Conservation (phyloP, 2,113 vertebrate species). For the Clarias magur region DNA sequence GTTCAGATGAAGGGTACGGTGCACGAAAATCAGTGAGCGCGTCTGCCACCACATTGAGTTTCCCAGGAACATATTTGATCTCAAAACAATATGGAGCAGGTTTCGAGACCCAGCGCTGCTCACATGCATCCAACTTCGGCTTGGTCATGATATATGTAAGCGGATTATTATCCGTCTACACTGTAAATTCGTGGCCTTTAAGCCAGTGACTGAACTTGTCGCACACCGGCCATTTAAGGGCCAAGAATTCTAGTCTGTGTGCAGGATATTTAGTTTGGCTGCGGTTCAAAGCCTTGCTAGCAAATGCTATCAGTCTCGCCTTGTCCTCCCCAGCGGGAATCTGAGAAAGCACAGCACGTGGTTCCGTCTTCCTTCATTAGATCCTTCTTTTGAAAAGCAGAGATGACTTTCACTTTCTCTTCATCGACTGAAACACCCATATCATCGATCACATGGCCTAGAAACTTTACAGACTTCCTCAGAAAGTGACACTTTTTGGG, state of each 20-base stretch:
- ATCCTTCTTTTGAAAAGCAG: neutral
- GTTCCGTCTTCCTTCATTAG: slow-evolving; percentile 24
- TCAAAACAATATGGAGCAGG: neutral
- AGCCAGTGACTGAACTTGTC: neutral
- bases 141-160: neutral
- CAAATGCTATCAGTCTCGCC: no score
- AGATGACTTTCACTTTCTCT: slow-evolving; percentile 24
- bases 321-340: no score
- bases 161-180: neutral
- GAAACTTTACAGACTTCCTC: neutral
- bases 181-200: neutral
- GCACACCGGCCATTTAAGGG: neutral
- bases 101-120: neutral
- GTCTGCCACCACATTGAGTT: neutral
- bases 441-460: slow-evolving; percentile 2
- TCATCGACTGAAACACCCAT: slow-evolving; percentile 11
- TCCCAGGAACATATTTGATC: neutral
- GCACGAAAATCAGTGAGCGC: no score
- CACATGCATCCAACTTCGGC: neutral
- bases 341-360: no score
- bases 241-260: neutral
- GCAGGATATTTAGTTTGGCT: slow-evolving; percentile 8
- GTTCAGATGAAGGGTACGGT: no score
- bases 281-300: no score
- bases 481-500: slow-evolving; percentile 38